Evolutionary conservation across 2,797 vertebrate species (phyloP).

Genomic region (Varecia variegata): DNA sequence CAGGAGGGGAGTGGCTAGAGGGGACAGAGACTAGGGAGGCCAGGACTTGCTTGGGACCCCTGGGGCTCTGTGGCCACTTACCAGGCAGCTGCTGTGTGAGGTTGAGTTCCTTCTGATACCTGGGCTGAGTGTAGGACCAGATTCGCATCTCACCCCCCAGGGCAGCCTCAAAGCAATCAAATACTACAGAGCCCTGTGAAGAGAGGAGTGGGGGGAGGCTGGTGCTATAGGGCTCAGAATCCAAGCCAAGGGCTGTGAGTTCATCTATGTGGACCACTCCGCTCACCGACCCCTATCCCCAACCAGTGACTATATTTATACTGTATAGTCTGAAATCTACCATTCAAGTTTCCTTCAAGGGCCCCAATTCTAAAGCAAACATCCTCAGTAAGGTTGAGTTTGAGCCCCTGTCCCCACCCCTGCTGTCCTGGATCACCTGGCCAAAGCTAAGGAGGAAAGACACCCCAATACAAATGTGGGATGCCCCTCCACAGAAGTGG

Average conservation of each 20-base stretch:
- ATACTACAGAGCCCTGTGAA: conserved; percentile 82
- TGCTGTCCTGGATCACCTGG: background rate
- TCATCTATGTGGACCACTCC: background rate
- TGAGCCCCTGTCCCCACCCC: background rate
- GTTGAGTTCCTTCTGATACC: conserved; percentile 71
- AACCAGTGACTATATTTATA: background rate
- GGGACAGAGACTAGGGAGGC: background rate
- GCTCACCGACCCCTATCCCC: background rate
- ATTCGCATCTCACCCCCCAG: conserved; percentile 77
- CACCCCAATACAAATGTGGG: background rate
- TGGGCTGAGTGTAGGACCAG: conserved; percentile 67
- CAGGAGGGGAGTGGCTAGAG: background rate
- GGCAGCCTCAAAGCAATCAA: conserved; percentile 80
- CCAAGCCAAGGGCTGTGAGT: background rate
- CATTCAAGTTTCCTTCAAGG: background rate
- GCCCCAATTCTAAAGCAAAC: background rate
- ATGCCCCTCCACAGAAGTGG: background rate
- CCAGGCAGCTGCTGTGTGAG: conserved; percentile 81
- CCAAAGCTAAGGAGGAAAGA: background rate
- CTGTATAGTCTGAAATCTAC: background rate
- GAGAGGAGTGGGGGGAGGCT: conserved; percentile 37
- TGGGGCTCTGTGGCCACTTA: conserved; percentile 61
- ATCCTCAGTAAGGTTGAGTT: background rate
- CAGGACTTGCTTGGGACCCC: background rate
- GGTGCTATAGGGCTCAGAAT: background rate